Percentiles rank a stretch among this genome's conserved stretches.
Conservation (phyloP, 2,797 vertebrate genomes). For the Kryptopterus vitreolus region DNA sequence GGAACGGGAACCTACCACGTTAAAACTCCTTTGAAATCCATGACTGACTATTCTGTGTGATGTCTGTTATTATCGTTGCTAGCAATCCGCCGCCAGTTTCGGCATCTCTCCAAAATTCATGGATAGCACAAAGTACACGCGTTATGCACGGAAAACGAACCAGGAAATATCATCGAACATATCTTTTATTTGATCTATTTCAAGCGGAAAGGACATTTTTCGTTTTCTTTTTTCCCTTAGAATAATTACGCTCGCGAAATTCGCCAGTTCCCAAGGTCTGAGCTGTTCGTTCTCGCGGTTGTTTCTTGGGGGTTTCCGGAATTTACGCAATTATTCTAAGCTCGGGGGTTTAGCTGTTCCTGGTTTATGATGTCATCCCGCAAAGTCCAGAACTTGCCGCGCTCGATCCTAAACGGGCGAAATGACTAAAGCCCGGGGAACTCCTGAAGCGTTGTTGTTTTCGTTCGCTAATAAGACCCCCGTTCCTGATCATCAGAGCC, state of each 20-base stretch:
- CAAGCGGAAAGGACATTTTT: too few species aligned
- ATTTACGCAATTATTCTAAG: slow-evolving; percentile 34
- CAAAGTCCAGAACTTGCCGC: neutral
- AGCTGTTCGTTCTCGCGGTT: slow-evolving; percentile 39
- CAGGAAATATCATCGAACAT: neutral
- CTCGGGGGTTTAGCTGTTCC: slow-evolving; percentile 25
- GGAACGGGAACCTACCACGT: too few species aligned
- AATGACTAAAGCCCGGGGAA: slow-evolving; percentile 2
- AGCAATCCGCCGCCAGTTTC: too few species aligned
- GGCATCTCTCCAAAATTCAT: too few species aligned
- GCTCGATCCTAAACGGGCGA: slow-evolving; percentile 6
- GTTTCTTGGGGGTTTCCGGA: slow-evolving; percentile 5
- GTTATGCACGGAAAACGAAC: neutral
- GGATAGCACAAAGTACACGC: too few species aligned
- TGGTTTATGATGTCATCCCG: neutral
- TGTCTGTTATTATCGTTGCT: too few species aligned
- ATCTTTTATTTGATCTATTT: neutral
- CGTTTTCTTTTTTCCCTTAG: too few species aligned
- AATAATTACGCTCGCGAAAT: too few species aligned
- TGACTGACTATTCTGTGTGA: too few species aligned
- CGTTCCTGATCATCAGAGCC: slow-evolving; percentile 21
- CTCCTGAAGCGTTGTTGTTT: slow-evolving; percentile 15
- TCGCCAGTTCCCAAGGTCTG: slow-evolving; percentile 36
- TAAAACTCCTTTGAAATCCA: too few species aligned
- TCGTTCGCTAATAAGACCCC: neutral